Percentiles rank a stretch among this genome's conserved stretches.
phyloP scores from a whole-genome alignment of 2,113 vertebrate genomes.

The Spermophilus dauricus region DNA sequence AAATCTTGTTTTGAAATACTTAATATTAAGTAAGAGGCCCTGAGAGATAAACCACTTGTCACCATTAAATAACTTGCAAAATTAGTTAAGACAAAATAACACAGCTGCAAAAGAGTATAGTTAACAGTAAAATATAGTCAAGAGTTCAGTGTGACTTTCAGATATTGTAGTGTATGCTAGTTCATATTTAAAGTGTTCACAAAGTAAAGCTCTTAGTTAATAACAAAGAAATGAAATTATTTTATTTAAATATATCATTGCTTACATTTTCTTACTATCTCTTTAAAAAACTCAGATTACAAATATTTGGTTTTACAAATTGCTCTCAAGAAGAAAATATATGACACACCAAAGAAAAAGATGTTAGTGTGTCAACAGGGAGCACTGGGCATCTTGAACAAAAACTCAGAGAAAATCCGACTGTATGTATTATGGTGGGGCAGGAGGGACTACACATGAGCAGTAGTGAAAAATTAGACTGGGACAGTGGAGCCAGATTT shows the following conservation, averaged over 20 bases:
- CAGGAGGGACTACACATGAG: neutral
- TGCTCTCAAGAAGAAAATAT: neutral
- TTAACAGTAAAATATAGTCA: slow-evolving; percentile 46
- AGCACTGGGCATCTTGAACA: neutral
- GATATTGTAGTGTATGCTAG: neutral
- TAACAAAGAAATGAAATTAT: neutral
- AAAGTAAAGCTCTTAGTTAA: neutral
- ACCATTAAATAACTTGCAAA: slow-evolving; percentile 22
- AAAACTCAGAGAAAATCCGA: slow-evolving; percentile 13
- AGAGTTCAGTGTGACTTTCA: slow-evolving; percentile 31
- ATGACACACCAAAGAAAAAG: neutral
- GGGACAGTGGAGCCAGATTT: neutral
- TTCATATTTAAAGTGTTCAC: neutral
- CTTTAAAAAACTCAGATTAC: neutral
- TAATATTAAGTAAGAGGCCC: slow-evolving; percentile 43
- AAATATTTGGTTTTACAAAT: slow-evolving; percentile 35
- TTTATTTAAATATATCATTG: neutral
- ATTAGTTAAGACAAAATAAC: slow-evolving; percentile 40
- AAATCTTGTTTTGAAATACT: slow-evolving; percentile 54
- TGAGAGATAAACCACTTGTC: neutral
- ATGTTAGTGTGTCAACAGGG: neutral
- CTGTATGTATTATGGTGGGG: neutral
- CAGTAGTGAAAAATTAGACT: neutral
- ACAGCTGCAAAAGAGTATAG: neutral
- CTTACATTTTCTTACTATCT: neutral